Evolutionary conservation across 2,888 invertebrate species (phyloP), one percentile per base, ranked within the genome.

Genomic region (Chrysodeixis includens): DNA sequence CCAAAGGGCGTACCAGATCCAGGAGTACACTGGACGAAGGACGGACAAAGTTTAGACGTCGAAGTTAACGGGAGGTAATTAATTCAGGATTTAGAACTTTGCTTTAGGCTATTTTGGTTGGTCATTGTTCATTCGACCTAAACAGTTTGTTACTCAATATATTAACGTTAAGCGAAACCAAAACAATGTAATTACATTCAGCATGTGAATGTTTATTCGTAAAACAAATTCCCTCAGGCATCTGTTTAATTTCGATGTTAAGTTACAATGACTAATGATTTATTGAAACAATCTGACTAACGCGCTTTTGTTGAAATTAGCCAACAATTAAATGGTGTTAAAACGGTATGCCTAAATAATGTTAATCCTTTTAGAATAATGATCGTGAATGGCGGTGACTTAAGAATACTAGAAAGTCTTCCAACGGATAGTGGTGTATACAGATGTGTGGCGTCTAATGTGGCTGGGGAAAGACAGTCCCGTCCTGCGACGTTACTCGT

Each of bases 1-100:
- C 99, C 99, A n/a, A 97, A 97, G 91, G 99, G 99, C 62, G 97
- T 98, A 88, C 99, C 99, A 0, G 99, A 99, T 87, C 99, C 99
- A 20, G 97, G 97, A 61, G 96, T 99, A 61, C 96, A 97, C 86
- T 99, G 99, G 99, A 97, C 97, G 86, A 99, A 98, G 94, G 96
- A 97, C 84, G 96, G 96, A 18, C 96, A 96, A 81, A 93, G 93
- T 78, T 92, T 97, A 81, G 96, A 97, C 82, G 93, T 96, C 72
- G 90, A 96, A 86, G 94, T 95, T 60, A 96, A 96, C 84, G 96
- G 96, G 88, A 95, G 96, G 96, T 96, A 93, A 80, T 76, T 76
- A 76, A 73, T 79, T 76, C 57, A 54, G 46, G 57, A 66, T 57
- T 66, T 57, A 60, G 51, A 76, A 66, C 57, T 63, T 68, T 30